phyloP scores from a whole-genome alignment of 2,113 vertebrate species.

The Hemibagrus wyckioides region DNA sequence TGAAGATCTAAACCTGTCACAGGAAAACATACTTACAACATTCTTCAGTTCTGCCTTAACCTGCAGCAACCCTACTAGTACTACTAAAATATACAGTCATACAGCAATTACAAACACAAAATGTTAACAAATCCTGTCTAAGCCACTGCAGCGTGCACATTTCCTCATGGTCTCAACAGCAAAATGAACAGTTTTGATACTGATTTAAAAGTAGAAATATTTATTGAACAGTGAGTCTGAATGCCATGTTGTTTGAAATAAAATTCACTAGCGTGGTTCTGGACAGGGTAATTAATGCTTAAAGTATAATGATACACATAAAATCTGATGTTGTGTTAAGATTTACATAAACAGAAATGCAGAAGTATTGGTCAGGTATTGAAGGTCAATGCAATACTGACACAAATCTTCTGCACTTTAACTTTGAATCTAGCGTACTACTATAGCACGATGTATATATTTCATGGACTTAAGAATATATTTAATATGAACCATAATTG shows the following conservation, averaged over 20 bases:
- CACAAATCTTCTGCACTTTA: neutral
- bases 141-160: slow-evolving; percentile 73
- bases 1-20: slow-evolving; percentile 51
- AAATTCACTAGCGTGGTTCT: neutral
- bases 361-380: neutral
- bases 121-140: slow-evolving; percentile 59
- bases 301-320: neutral
- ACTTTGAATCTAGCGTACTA: neutral
- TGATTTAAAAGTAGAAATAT: neutral
- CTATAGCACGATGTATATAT: neutral
- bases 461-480: neutral
- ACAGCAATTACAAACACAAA: slow-evolving; percentile 58
- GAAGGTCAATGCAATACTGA: neutral
- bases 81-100: slow-evolving; percentile 52
- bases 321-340: neutral
- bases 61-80: slow-evolving; percentile 47
- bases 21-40: slow-evolving; percentile 56
- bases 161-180: slow-evolving; percentile 45
- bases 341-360: neutral
- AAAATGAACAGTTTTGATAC: neutral
- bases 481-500: neutral
- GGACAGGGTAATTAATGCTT: neutral
- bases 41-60: slow-evolving; percentile 50
- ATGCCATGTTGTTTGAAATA: slow-evolving; percentile 29
- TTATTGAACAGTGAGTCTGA: slow-evolving; percentile 24